phyloP scores from a whole-genome alignment of 2,797 vertebrate species.

The Picus viridis region DNA sequence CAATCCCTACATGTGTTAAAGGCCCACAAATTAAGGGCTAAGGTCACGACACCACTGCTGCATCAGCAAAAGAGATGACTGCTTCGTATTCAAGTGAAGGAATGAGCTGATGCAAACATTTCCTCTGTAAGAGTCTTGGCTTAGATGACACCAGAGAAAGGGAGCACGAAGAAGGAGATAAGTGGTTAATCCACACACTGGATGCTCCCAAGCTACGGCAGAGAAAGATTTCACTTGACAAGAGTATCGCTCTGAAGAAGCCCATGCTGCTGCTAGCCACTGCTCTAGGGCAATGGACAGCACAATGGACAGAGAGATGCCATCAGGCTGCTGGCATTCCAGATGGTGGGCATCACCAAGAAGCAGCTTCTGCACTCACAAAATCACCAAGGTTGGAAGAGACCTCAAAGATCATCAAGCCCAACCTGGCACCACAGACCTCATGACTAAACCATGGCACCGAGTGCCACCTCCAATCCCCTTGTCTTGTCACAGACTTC shows the following conservation, averaged over 20 bases:
- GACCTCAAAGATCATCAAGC: too few relatives aligned
- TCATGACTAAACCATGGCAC: too few relatives aligned
- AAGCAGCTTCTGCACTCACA: neutral
- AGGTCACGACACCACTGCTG: slow-evolving; percentile 21
- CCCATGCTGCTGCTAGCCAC: neutral
- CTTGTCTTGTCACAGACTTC: neutral
- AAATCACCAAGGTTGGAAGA: too few relatives aligned
- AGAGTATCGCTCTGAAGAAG: neutral
- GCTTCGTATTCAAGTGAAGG: slow-evolving; percentile 47
- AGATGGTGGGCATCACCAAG: neutral
- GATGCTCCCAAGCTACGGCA: neutral
- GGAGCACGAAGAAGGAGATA: neutral
- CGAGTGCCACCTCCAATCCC: too few relatives aligned
- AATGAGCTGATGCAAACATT: neutral
- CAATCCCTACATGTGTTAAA: slow-evolving; percentile 53
- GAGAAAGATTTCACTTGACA: neutral
- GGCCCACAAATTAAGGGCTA: slow-evolving; percentile 8
- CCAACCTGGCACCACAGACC: too few relatives aligned
- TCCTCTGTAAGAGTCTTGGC: neutral
- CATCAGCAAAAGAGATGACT: neutral
- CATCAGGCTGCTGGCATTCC: neutral
- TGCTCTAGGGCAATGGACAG: rapidly evolving
- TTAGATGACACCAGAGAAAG: neutral
- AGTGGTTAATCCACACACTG: neutral
- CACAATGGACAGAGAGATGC: neutral